These are phyloP conservation scores for Hassar affinis DNA, from an alignment of 2,113 vertebrate genomes.

Conservation along the genomic window DNA sequence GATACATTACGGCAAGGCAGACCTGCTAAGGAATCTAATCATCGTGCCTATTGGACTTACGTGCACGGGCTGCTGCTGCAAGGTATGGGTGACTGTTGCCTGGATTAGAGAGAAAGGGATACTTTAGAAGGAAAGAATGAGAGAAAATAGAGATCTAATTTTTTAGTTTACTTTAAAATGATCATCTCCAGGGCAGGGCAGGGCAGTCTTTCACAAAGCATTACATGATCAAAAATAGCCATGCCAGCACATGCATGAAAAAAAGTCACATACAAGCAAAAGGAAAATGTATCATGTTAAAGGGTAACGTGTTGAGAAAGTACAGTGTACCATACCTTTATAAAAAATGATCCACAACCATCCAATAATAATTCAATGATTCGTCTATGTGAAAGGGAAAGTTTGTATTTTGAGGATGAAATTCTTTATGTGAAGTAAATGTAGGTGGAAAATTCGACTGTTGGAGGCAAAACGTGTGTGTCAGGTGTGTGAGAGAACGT, in stretches of 20 bases:
- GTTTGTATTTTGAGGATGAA: neutral
- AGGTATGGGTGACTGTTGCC: slow-evolving; percentile 83
- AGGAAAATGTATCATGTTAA: slow-evolving; percentile 4
- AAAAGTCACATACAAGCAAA: neutral
- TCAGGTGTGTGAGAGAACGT: neutral
- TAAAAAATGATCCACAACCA: neutral
- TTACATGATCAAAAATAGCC: neutral
- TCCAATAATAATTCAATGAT: neutral
- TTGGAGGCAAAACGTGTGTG: neutral
- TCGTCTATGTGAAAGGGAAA: neutral
- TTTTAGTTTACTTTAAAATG: slow-evolving; percentile 23
- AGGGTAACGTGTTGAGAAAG: neutral
- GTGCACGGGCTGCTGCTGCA: slow-evolving; percentile 74
- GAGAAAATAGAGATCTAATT: slow-evolving; percentile 49
- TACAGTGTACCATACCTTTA: slow-evolving; percentile 18
- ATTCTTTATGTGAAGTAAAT: neutral
- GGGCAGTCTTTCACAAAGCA: neutral
- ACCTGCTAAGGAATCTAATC: neutral
- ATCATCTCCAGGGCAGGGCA: slow-evolving; percentile 25
- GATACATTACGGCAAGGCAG: neutral
- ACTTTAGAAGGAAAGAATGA: slow-evolving; percentile 30
- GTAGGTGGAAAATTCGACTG: too few species aligned
- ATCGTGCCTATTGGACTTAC: slow-evolving; percentile 75
- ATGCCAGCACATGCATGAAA: neutral
- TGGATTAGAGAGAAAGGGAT: slow-evolving; percentile 61